Evolutionary conservation across 2,888 invertebrate species (phyloP).

Genomic region (Nemapogon koenigi): DNA sequence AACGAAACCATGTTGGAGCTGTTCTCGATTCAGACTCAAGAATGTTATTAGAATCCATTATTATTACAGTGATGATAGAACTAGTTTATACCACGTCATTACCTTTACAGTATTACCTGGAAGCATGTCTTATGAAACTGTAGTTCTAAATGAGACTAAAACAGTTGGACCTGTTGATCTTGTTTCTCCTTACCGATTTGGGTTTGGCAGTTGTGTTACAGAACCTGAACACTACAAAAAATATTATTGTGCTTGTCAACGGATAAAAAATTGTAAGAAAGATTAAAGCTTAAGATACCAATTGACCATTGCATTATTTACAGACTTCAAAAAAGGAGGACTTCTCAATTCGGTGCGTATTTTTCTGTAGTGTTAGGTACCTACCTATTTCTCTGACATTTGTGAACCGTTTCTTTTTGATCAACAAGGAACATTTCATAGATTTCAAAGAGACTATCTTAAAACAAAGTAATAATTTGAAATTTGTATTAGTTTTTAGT

Average conservation of each 20-base stretch:
- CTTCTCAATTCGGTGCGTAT: too few relatives aligned
- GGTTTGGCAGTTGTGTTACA: slow-evolving; percentile 37
- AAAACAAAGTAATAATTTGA: too few relatives aligned
- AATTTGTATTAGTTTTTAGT: too few relatives aligned
- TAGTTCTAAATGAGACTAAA: slow-evolving; percentile 57
- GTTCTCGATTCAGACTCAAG: slow-evolving; percentile 58
- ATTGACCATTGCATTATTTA: too few relatives aligned
- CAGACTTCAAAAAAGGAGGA: too few relatives aligned
- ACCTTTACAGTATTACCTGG: slow-evolving; percentile 73
- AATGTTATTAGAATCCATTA: slow-evolving; percentile 56
- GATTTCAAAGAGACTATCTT: too few relatives aligned
- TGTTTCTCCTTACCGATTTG: slow-evolving; percentile 34
- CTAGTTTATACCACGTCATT: slow-evolving; percentile 65
- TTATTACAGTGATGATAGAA: slow-evolving; percentile 44
- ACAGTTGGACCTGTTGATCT: slow-evolving; percentile 67
- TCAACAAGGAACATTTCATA: too few relatives aligned
- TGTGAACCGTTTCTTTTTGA: too few relatives aligned
- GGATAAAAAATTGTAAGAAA: too few relatives aligned
- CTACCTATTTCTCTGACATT: too few relatives aligned
- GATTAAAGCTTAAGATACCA: too few relatives aligned
- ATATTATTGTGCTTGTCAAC: slow-evolving; percentile 38
- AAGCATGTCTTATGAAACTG: slow-evolving; percentile 73
- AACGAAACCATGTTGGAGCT: slow-evolving; percentile 48
- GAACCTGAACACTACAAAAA: slow-evolving; percentile 25
- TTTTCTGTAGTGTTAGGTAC: too few relatives aligned